phyloP scores from a whole-genome alignment of 2,113 vertebrate genomes.

The Ctenodactylus gundi region DNA sequence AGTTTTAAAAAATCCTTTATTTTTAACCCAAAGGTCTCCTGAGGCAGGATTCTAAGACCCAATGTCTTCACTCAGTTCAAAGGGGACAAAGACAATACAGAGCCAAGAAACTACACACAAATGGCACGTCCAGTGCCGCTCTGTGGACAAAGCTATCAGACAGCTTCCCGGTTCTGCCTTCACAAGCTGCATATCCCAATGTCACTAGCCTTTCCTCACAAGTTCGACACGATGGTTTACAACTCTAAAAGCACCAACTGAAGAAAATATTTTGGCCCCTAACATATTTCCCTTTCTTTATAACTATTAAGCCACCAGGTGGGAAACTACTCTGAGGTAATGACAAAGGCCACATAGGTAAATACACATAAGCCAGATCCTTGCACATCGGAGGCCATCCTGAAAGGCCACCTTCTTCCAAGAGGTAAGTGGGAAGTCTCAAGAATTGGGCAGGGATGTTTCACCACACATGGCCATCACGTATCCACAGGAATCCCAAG shows the following conservation, averaged over 20 bases:
- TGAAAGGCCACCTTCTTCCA: neutral
- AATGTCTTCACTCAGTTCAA: neutral
- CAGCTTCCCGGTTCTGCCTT: neutral
- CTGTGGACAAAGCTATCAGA: neutral
- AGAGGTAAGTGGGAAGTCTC: slow-evolving; percentile 28
- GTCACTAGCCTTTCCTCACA: neutral
- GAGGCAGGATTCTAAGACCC: neutral
- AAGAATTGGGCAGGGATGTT: slow-evolving; percentile 40
- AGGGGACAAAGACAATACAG: neutral
- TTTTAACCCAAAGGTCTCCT: slow-evolving; percentile 26
- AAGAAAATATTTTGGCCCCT: neutral
- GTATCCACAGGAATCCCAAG: neutral
- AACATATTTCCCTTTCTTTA: slow-evolving; percentile 36
- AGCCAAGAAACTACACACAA: neutral
- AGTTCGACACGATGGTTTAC: neutral
- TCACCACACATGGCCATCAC: neutral
- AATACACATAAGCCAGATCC: neutral
- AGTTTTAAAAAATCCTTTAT: slow-evolving; percentile 25
- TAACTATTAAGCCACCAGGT: neutral
- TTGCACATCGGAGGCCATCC: neutral
- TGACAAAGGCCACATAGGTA: neutral
- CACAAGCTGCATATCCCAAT: neutral
- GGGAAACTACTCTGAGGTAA: slow-evolving; percentile 24
- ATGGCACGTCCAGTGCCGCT: neutral
- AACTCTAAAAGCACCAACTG: neutral